phyloP scores from a whole-genome alignment of 2,888 invertebrate species.

The Phoronis australis region DNA sequence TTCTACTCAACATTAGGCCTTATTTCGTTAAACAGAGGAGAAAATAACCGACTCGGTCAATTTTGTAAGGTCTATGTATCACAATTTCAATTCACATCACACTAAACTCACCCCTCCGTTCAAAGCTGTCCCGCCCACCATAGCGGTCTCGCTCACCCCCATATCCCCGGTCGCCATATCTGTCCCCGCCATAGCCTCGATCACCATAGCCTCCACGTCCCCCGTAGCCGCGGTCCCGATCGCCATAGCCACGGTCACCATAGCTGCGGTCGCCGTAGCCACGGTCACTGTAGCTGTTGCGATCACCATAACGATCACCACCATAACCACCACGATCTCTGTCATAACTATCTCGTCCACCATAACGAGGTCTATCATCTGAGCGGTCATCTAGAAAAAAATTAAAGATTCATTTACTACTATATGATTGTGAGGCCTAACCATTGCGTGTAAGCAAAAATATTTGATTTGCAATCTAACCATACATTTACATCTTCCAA shows the following conservation, averaged over 20 bases:
- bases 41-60: too few relatives aligned
- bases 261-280: conserved; percentile 4
- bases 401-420: background rate
- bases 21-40: too few relatives aligned
- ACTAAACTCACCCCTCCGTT: conserved; percentile 7
- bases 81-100: too few relatives aligned
- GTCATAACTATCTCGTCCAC: conserved; percentile 11
- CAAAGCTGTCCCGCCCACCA: conserved; percentile 6
- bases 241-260: conserved; percentile 11
- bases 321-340: conserved; percentile 11
- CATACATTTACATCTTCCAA: too few relatives aligned
- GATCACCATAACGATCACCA: conserved; percentile 15
- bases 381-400: background rate
- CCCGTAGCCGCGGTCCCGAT: conserved; percentile 47
- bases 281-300: conserved; percentile 9
- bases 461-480: background rate
- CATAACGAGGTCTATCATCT: background rate
- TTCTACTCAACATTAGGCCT: too few relatives aligned
- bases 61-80: too few relatives aligned
- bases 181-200: conserved; percentile 40
- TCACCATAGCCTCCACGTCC: conserved; percentile 14
- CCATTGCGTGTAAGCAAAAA: background rate
- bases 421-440: too few relatives aligned
- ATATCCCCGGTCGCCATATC: conserved; percentile 16
- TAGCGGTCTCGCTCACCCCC: too few relatives aligned